phyloP scores from a whole-genome alignment of 1,140 invertebrate species.

The Aphelenchoides besseyi region DNA sequence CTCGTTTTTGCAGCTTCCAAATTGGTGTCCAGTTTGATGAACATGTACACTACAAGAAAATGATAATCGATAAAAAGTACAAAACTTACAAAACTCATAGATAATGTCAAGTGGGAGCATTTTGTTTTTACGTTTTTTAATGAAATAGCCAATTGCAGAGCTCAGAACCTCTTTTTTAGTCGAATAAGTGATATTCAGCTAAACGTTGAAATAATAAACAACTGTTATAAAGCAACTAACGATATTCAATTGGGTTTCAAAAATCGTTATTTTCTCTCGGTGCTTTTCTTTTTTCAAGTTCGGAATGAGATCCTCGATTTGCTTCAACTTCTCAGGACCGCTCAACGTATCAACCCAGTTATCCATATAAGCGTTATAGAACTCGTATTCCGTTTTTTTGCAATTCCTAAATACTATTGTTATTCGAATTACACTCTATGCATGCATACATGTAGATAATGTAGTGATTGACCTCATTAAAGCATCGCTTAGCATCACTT shows the following conservation, averaged over 20 bases:
- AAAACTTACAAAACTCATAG: background rate
- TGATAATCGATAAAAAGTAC: background rate
- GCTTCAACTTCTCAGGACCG: background rate
- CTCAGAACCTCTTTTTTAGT: no score
- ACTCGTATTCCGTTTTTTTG: background rate
- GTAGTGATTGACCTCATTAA: background rate
- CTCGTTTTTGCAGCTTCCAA: background rate
- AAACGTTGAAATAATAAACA: background rate
- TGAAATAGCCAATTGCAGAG: background rate
- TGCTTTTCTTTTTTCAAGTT: background rate
- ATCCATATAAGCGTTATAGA: background rate
- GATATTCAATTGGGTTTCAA: no score
- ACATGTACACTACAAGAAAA: background rate
- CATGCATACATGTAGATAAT: no score
- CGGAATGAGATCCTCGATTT: background rate
- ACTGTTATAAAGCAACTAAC: background rate
- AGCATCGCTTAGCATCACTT: background rate
- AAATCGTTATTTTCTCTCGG: background rate
- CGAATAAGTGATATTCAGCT: no score
- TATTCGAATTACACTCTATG: no score
- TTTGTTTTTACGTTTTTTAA: no score
- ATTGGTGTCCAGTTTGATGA: background rate
- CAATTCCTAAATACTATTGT: background rate
- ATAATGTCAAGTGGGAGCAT: no score
- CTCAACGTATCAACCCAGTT: conserved; percentile 7